Evolutionary conservation across 1,140 invertebrate genomes (phyloP).

Genomic region (Drosophila pruinosa): DNA sequence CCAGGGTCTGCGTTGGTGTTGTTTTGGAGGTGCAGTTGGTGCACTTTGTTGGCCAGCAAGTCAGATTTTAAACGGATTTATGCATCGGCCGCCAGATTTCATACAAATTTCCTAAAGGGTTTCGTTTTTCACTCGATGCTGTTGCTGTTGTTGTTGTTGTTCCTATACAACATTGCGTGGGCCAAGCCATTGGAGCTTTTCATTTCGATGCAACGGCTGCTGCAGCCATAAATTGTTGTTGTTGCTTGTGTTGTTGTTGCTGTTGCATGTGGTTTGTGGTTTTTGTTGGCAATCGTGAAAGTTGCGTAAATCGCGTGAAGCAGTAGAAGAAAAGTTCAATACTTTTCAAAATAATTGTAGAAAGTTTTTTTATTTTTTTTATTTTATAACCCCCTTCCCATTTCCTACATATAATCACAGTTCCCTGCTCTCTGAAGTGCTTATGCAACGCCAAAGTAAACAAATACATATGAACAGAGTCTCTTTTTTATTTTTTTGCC

Average conservation of each 20-base stretch:
- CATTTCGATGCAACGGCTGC: conserved; percentile 57
- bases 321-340: conserved; percentile 78
- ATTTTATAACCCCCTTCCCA: conserved; percentile 1
- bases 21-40: conserved; percentile 38
- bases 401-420: too few relatives aligned
- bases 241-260: conserved; percentile 28
- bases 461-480: conserved; percentile 22
- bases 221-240: conserved; percentile 71
- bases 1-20: conserved; percentile 72
- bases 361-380: conserved; percentile 65
- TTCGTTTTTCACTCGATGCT: conserved; percentile 57
- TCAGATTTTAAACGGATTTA: conserved; percentile 76
- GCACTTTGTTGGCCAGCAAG: conserved; percentile 35
- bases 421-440: conserved; percentile 34
- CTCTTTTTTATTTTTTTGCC: too few relatives aligned
- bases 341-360: conserved; percentile 78
- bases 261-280: conserved; percentile 44
- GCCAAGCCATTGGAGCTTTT: conserved; percentile 59
- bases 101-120: conserved; percentile 80
- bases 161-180: conserved; percentile 60
- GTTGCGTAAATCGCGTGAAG: conserved; percentile 80
- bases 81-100: conserved; percentile 61
- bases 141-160: conserved; percentile 28
- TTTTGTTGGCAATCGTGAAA: conserved; percentile 67
- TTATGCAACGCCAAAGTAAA: conserved; percentile 57